Percentiles rank a stretch among this genome's conserved stretches.
These are phyloP conservation scores for Scaptomyza hsui DNA, from an alignment of 1,140 invertebrate species.

Conservation along the genomic window DNA sequence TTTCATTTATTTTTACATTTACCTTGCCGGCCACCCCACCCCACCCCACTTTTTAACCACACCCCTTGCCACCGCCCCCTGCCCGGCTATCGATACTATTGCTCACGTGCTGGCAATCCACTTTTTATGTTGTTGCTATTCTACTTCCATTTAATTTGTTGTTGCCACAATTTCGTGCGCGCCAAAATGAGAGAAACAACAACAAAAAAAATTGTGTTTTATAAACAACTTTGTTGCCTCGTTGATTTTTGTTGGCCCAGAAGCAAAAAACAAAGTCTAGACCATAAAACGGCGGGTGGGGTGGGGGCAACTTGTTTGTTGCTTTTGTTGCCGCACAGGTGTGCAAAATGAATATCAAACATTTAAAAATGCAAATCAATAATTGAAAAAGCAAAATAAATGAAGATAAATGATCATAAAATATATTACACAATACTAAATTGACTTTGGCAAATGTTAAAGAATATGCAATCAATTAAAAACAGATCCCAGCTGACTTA, in stretches of 20 bases:
- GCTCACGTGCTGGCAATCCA: slow-evolving; percentile 46
- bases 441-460: slow-evolving; percentile 4
- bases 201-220: slow-evolving; percentile 29
- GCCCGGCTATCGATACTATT: slow-evolving; percentile 40
- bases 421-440: slow-evolving; percentile 14
- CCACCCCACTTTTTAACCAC: neutral
- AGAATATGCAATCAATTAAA: neutral
- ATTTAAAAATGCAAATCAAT: slow-evolving; percentile 57
- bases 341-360: slow-evolving; percentile 54
- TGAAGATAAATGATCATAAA: slow-evolving; percentile 56
- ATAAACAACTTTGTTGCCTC: slow-evolving; percentile 52
- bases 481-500: neutral
- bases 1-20: slow-evolving; percentile 37
- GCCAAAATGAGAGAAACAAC: slow-evolving; percentile 37
- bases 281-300: slow-evolving; percentile 9
- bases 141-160: slow-evolving; percentile 55
- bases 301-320: slow-evolving; percentile 7
- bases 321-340: slow-evolving; percentile 54
- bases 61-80: neutral
- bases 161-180: slow-evolving; percentile 30
- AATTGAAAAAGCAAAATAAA: slow-evolving; percentile 44
- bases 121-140: slow-evolving; percentile 38
- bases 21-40: slow-evolving; percentile 32
- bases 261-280: slow-evolving; percentile 33
- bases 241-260: slow-evolving; percentile 16